Evolutionary conservation across 2,797 vertebrate genomes (phyloP).

Genomic region (Diplodus sargus): DNA sequence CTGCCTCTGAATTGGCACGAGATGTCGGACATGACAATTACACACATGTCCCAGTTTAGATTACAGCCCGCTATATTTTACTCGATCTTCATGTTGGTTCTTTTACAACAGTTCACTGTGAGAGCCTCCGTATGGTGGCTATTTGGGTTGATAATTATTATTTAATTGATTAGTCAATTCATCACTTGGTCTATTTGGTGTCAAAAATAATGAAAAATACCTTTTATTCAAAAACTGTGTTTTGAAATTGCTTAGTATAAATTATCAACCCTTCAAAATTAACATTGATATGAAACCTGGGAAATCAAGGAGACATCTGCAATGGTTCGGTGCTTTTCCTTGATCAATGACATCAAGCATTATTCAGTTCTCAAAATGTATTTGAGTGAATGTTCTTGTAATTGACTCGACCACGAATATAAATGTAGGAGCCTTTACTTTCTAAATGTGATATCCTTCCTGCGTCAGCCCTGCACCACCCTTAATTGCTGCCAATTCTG

Average conservation of each 20-base stretch:
- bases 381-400: not conserved
- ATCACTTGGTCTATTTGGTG: not conserved
- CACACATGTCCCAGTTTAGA: not conserved
- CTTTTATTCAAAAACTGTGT: not conserved
- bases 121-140: not conserved
- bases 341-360: not conserved
- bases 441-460: not conserved
- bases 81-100: not conserved
- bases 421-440: not conserved
- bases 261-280: not conserved
- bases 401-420: not conserved
- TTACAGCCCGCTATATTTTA: not conserved
- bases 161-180: not conserved
- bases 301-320: not conserved
- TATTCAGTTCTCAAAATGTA: not conserved
- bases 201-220: not conserved
- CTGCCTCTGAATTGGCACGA: conserved; percentile 36
- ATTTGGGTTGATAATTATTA: not conserved
- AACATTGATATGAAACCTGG: not conserved
- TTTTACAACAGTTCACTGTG: not conserved
- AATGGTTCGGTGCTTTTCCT: conserved; percentile 1
- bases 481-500: not conserved
- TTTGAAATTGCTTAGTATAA: not conserved
- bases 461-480: not conserved
- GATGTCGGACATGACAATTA: conserved; percentile 14